Conservation (phyloP, 1,140 invertebrate species). For the Zaprionus lachaisei region DNA sequence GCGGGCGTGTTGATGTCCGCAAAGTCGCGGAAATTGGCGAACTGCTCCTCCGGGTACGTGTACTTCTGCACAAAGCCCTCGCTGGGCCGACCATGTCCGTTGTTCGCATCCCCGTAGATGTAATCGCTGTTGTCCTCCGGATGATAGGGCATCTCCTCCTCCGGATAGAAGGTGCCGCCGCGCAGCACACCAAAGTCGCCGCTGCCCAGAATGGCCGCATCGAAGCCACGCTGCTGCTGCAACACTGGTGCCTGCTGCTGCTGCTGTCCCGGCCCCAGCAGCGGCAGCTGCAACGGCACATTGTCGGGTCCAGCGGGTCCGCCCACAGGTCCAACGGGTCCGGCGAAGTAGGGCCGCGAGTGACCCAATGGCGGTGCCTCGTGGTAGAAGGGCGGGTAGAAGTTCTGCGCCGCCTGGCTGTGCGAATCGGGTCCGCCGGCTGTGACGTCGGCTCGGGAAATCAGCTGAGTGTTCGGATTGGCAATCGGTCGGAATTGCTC, state of each 20-base stretch:
- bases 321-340: slow-evolving; percentile 31
- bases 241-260: slow-evolving; percentile 37
- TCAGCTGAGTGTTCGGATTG: slow-evolving; percentile 50
- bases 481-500: slow-evolving; percentile 69
- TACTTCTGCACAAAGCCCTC: slow-evolving; percentile 83
- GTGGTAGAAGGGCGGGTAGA: slow-evolving; percentile 81
- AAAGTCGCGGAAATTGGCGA: slow-evolving; percentile 94
- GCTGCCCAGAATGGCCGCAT: slow-evolving; percentile 89
- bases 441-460: slow-evolving; percentile 54
- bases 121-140: slow-evolving; percentile 85
- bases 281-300: slow-evolving; percentile 54
- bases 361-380: slow-evolving; percentile 82
- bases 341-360: slow-evolving; percentile 76
- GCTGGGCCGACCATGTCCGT: slow-evolving; percentile 87
- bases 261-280: slow-evolving; percentile 37
- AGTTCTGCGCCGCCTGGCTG: slow-evolving; percentile 80
- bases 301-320: slow-evolving; percentile 24
- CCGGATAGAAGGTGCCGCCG: slow-evolving; percentile 92
- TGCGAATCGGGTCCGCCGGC: slow-evolving; percentile 58
- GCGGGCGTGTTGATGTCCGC: slow-evolving; percentile 94
- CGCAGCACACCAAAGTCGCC: slow-evolving; percentile 95
- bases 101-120: slow-evolving; percentile 86
- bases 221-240: slow-evolving; percentile 65
- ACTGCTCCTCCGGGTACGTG: slow-evolving; percentile 89
- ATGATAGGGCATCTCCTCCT: slow-evolving; percentile 85